Percentiles rank a stretch among this genome's conserved stretches.
phyloP scores from a whole-genome alignment of 2,113 vertebrate species.

The Ptychochromis oligacanthus region DNA sequence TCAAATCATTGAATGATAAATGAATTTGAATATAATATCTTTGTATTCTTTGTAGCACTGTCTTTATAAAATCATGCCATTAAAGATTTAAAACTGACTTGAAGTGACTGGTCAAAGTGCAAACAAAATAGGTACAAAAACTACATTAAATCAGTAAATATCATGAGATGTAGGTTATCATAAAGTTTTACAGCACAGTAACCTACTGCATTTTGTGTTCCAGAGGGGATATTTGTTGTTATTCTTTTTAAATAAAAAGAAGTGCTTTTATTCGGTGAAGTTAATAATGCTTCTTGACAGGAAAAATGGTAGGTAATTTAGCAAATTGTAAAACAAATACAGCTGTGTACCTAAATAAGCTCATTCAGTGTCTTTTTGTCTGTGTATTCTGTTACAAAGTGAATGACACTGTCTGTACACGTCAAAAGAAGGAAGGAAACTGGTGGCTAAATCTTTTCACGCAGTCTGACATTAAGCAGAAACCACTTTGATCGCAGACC shows the following conservation, averaged over 20 bases:
- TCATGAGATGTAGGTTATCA: background rate
- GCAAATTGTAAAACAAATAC: slow-evolving; percentile 21
- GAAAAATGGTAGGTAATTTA: background rate
- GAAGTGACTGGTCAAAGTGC: background rate
- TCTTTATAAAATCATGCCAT: background rate
- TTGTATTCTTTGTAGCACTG: background rate
- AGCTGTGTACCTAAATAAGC: slow-evolving; percentile 7
- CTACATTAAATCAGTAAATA: background rate
- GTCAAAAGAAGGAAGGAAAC: background rate
- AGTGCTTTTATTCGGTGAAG: background rate
- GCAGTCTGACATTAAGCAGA: slow-evolving; percentile 21
- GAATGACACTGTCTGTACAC: background rate
- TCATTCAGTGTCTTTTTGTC: background rate
- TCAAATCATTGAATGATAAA: background rate
- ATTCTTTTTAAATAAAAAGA: slow-evolving; percentile 25
- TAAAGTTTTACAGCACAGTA: background rate
- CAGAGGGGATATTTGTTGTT: background rate
- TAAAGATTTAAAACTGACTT: background rate
- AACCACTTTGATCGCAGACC: slow-evolving; percentile 32
- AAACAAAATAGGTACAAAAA: background rate
- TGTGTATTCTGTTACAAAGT: background rate
- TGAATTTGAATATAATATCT: background rate
- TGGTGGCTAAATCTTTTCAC: background rate
- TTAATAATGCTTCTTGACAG: background rate
- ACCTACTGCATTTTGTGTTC: slow-evolving; percentile 10